phyloP scores from a whole-genome alignment of 2,113 vertebrate genomes.

The Alaudala cheleensis region DNA sequence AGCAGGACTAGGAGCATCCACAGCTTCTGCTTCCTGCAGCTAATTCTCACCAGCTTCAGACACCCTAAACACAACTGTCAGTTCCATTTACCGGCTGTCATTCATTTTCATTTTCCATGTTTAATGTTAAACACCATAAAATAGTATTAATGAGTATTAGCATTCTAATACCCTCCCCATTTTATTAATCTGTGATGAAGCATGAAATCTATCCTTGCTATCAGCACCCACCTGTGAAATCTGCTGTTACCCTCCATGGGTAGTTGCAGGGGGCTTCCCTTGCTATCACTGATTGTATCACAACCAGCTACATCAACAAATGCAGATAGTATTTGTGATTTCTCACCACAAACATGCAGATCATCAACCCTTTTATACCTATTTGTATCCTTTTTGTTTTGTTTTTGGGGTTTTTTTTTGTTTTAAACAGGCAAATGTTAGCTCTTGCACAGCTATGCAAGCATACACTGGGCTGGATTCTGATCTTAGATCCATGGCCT shows the following conservation, averaged over 20 bases:
- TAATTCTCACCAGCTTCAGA: background rate
- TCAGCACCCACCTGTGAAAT: slow-evolving; percentile 56
- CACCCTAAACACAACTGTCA: slow-evolving; percentile 47
- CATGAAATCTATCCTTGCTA: slow-evolving; percentile 45
- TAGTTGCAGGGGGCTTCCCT: background rate
- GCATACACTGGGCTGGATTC: background rate
- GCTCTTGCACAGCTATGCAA: background rate
- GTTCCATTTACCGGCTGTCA: slow-evolving; percentile 60
- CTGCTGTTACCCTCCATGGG: background rate
- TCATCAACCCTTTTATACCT: background rate
- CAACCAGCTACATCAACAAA: background rate
- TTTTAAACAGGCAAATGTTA: background rate
- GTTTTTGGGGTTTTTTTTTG: background rate
- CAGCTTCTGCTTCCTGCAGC: slow-evolving; percentile 4
- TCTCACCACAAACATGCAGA: background rate
- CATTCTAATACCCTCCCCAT: slow-evolving; percentile 46
- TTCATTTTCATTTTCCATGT: slow-evolving; percentile 63
- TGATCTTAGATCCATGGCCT: background rate
- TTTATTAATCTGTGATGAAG: slow-evolving; percentile 58
- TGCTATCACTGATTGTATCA: background rate
- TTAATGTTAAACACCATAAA: slow-evolving; percentile 68
- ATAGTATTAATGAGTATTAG: slow-evolving; percentile 64
- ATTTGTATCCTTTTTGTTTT: background rate
- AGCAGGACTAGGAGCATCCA: background rate
- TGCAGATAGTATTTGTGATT: background rate